phyloP scores from a whole-genome alignment of 2,797 vertebrate genomes.

The Sebastes minor region DNA sequence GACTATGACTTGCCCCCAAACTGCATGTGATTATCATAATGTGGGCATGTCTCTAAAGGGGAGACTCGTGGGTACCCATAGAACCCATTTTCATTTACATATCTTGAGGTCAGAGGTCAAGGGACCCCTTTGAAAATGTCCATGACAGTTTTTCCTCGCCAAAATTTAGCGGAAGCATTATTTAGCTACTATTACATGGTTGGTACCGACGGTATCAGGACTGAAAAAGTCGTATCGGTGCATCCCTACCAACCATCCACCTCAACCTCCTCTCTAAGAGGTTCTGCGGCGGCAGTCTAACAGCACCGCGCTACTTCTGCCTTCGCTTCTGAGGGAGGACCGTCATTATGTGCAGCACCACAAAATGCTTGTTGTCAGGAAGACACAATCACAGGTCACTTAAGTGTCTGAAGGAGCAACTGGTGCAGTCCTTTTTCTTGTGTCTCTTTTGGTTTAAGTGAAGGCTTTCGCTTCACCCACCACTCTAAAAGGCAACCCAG shows the following conservation, averaged over 20 bases:
- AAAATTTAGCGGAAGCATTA: too few species aligned
- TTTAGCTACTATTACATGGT: too few species aligned
- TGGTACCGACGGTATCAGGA: too few species aligned
- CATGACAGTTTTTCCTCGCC: too few species aligned
- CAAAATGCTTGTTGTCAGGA: not conserved
- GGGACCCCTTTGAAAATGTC: too few species aligned
- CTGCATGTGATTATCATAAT: too few species aligned
- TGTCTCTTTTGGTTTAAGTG: not conserved
- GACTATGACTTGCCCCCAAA: too few species aligned
- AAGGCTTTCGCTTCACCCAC: not conserved
- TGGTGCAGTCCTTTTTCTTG: not conserved
- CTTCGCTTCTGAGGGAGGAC: not conserved
- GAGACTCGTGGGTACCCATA: too few species aligned
- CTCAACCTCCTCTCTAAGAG: not conserved
- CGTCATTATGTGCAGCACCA: not conserved
- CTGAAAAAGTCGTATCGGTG: too few species aligned
- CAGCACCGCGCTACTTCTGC: not conserved
- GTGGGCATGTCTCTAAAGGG: too few species aligned
- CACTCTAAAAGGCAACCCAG: not conserved
- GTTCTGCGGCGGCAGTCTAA: not conserved
- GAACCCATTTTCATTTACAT: too few species aligned
- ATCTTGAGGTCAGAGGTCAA: too few species aligned
- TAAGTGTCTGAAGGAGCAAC: not conserved
- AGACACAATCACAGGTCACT: not conserved
- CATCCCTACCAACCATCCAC: not conserved